phyloP scores from a whole-genome alignment of 1,140 invertebrate genomes.

The Drosophila azteca region DNA sequence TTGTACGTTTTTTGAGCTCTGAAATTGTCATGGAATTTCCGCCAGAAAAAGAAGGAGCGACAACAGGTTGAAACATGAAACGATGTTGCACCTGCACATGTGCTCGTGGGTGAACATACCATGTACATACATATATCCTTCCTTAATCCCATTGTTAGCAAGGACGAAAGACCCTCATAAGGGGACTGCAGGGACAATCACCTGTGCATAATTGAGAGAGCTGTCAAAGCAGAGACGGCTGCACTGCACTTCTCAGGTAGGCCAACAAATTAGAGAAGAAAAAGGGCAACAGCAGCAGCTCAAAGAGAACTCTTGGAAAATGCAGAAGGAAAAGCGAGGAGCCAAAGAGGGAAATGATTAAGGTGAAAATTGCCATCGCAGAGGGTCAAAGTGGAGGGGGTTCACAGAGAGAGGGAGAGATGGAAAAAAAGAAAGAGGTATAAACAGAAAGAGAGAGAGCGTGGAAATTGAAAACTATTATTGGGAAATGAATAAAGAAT shows the following conservation, averaged over 20 bases:
- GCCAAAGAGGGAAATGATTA: conserved; percentile 33
- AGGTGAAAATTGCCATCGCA: conserved; percentile 62
- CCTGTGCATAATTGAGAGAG: conserved; percentile 56
- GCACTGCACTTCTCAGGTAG: conserved; percentile 36
- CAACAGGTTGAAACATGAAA: conserved; percentile 68
- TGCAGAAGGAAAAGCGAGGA: conserved; percentile 20
- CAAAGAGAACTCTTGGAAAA: conserved; percentile 26
- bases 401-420: neutral
- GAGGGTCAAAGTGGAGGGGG: conserved; percentile 49
- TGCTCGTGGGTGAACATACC: conserved; percentile 1
- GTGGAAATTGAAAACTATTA: conserved; percentile 48
- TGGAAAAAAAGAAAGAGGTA: no score
- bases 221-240: conserved; percentile 45
- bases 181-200: conserved; percentile 33
- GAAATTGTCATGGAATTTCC: conserved; percentile 54
- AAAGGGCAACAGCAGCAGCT: conserved; percentile 23
- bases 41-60: conserved; percentile 40
- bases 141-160: conserved; percentile 47
- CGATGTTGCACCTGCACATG: conserved; percentile 17
- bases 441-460: conserved; percentile 37
- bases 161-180: conserved; percentile 15
- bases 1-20: conserved; percentile 7
- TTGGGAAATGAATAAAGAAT: conserved; percentile 21
- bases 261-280: conserved; percentile 6
- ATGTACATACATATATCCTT: conserved; percentile 2